Evolutionary conservation across 2,888 invertebrate species (phyloP), one percentile per base, ranked within the genome.

Genomic region (Enoplolaimus lenunculus): DNA sequence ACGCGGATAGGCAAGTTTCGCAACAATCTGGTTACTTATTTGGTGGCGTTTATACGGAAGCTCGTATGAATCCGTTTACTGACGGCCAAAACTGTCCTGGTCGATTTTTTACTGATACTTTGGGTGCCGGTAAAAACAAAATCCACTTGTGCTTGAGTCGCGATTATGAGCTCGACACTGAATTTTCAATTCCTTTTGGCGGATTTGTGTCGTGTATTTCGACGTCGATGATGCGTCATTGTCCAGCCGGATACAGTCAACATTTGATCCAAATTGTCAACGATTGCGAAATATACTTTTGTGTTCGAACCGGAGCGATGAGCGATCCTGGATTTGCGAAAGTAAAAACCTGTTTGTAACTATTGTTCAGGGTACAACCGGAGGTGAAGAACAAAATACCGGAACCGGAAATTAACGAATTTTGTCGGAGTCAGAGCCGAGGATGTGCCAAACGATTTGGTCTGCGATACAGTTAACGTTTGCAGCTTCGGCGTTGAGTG

Each of bases 181-280:
- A 67, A 67, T 67, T 3, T n/a, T 67, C 67, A 34, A 34, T 67
- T 31, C 29, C 33, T 13, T 31, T 67, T 34, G 67, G 67, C 3
- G 30, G 33, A 30, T 67, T 26, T n/a, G 29, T 67, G 31, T n/a
- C 30, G 3, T 67, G 26, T n/a, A 7, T 7, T 2, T 31, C 29
- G 7, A 7, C 64, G 3, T 28, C 28, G 30, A 31, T 13, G 7
- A n/a, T 31, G 33, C 28, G 13, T 13, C 67, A 34, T 3, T 67
- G 67, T n/a, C 67, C 67, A 7, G 30, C 67, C 7, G 64, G 67
- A 13, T 68, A 68, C 68, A 68, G 60, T 57, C 45, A 68, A 59
- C 57, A 60, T 28, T 68, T 68, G 57, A 29, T 57, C 7, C 26
- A 3, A 3, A 30, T 30, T 26, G 28, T 68, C 30, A 57, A 59